These are phyloP conservation scores for Nemotelus pantherinus DNA, from an alignment of 2,888 invertebrate species.

Conservation along the genomic window DNA sequence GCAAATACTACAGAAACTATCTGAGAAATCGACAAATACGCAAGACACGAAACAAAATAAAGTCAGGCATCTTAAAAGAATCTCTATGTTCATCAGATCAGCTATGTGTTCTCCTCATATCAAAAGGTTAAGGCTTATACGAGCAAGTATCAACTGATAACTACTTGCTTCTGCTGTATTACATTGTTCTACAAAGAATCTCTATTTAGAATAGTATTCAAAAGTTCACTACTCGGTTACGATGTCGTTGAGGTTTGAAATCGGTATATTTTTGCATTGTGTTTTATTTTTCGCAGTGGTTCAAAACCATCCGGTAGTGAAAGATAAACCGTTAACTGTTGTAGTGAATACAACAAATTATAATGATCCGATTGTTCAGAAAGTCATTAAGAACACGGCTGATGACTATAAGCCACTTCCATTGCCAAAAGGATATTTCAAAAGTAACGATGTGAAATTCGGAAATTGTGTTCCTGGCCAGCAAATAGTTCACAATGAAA, in stretches of 20 bases:
- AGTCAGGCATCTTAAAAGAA: too few relatives aligned
- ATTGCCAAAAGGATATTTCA: slow-evolving; percentile 20
- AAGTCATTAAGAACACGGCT: neutral
- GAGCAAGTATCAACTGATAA: too few relatives aligned
- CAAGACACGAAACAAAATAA: too few relatives aligned
- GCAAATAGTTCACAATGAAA: slow-evolving; percentile 47
- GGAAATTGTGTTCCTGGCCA: slow-evolving; percentile 3
- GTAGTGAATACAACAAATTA: slow-evolving; percentile 26
- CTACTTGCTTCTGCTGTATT: too few relatives aligned
- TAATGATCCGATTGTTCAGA: slow-evolving; percentile 8
- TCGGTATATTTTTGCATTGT: neutral
- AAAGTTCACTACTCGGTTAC: neutral
- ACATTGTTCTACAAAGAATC: too few relatives aligned
- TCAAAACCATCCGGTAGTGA: slow-evolving; percentile 4
- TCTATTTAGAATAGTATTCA: neutral
- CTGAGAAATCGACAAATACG: too few relatives aligned
- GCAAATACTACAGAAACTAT: too few relatives aligned
- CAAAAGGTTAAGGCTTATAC: too few relatives aligned
- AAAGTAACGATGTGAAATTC: slow-evolving; percentile 25
- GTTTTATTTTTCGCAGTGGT: neutral
- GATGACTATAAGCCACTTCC: neutral
- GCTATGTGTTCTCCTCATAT: too few relatives aligned
- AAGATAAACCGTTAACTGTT: neutral
- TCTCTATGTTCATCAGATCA: too few relatives aligned
- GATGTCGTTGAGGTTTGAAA: neutral